Evolutionary conservation across 2,113 vertebrate genomes (phyloP).

Genomic region (Epinephelus moara): DNA sequence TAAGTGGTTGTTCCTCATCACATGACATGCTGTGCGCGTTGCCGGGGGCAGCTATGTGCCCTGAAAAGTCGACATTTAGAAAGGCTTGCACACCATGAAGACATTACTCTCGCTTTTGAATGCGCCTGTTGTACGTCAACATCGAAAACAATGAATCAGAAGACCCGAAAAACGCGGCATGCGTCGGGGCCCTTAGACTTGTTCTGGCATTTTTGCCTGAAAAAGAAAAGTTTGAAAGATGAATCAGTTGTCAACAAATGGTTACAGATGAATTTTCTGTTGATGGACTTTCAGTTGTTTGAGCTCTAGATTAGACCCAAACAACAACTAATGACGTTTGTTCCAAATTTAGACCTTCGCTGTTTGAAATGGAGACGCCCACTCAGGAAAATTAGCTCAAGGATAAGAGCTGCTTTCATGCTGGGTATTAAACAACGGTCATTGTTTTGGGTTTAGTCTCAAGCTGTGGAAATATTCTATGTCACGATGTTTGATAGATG

Average conservation of each 20-base stretch:
- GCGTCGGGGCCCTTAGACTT: neutral
- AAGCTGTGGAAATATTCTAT: neutral
- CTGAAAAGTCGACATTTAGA: no score
- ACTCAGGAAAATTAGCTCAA: constrained; percentile 1
- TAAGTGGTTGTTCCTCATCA: no score
- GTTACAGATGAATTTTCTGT: neutral
- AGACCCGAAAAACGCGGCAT: no score
- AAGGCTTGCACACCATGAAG: no score
- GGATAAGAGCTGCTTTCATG: constrained; percentile 13
- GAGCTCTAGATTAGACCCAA: constrained; percentile 1
- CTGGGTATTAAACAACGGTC: neutral
- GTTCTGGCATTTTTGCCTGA: neutral
- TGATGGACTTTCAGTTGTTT: neutral
- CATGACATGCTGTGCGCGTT: no score
- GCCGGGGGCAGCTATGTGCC: no score
- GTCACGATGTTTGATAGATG: neutral
- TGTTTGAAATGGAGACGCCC: constrained; percentile 16
- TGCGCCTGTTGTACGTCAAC: no score
- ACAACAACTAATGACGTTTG: neutral
- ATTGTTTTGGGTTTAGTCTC: constrained; percentile 14
- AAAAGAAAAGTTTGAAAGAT: neutral
- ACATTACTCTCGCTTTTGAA: no score
- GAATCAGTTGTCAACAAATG: neutral
- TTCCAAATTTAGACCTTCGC: constrained; percentile 12
- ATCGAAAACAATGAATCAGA: no score